Conservation (phyloP, 2,113 vertebrate genomes). For the Pseudopodoces humilis region DNA sequence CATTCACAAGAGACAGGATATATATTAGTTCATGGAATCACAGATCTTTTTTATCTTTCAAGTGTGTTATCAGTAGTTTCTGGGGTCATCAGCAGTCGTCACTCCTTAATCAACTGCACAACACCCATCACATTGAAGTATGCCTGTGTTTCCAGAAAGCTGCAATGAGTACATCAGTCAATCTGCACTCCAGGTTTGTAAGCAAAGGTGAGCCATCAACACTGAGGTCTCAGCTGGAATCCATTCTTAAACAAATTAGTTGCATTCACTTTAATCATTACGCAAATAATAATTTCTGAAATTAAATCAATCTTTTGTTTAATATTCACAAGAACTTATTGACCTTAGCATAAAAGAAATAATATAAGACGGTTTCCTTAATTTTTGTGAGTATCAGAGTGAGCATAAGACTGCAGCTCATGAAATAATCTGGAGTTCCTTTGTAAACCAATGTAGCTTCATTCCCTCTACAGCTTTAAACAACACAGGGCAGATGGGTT, state of each 20-base stretch:
- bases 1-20: neutral
- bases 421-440: neutral
- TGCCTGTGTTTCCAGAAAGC: neutral
- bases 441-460: neutral
- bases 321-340: neutral
- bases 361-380: neutral
- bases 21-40: neutral
- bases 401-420: neutral
- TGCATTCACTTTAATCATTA: neutral
- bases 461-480: neutral
- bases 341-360: neutral
- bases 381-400: neutral
- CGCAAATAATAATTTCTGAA: neutral
- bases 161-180: neutral
- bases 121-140: neutral
- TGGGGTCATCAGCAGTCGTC: neutral
- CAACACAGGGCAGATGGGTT: neutral
- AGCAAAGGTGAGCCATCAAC: neutral
- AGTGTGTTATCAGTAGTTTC: neutral
- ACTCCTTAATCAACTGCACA: neutral
- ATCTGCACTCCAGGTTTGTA: neutral
- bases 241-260: neutral
- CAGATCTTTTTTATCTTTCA: neutral
- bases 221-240: neutral
- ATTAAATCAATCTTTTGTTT: neutral